phyloP scores from a whole-genome alignment of 1,140 invertebrate genomes.

The Linepithema humile region DNA sequence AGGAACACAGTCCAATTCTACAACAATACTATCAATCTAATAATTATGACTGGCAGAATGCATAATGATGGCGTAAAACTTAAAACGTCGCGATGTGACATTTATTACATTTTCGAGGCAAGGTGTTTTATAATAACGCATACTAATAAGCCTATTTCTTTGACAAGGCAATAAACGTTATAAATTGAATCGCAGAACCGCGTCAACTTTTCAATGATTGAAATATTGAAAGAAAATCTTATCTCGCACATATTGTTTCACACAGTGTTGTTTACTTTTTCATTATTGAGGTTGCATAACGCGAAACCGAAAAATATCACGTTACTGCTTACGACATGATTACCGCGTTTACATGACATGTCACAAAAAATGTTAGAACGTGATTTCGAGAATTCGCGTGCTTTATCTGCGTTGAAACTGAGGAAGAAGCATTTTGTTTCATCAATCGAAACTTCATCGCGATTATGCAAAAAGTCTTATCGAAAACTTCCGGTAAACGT shows the following conservation, averaged over 20 bases:
- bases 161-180: background rate
- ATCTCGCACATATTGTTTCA: background rate
- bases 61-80: conserved; percentile 55
- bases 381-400: conserved; percentile 30
- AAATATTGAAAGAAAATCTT: background rate
- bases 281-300: background rate
- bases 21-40: conserved; percentile 65
- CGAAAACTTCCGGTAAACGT: conserved; percentile 43
- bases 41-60: conserved; percentile 59
- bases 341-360: conserved; percentile 36
- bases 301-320: background rate
- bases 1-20: conserved; percentile 68
- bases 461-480: background rate
- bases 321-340: conserved; percentile 27
- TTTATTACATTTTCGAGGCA: background rate
- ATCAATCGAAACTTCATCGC: conserved; percentile 17
- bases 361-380: conserved; percentile 38
- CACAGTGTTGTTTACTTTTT: background rate
- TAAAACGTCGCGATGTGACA: background rate
- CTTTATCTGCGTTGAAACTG: conserved; percentile 45
- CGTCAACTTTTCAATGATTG: background rate
- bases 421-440: conserved; percentile 8
- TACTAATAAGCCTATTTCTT: background rate
- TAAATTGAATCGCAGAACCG: background rate
- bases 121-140: background rate